Conservation (phyloP, 1,140 invertebrate species). For the Cotesia chilonis region DNA sequence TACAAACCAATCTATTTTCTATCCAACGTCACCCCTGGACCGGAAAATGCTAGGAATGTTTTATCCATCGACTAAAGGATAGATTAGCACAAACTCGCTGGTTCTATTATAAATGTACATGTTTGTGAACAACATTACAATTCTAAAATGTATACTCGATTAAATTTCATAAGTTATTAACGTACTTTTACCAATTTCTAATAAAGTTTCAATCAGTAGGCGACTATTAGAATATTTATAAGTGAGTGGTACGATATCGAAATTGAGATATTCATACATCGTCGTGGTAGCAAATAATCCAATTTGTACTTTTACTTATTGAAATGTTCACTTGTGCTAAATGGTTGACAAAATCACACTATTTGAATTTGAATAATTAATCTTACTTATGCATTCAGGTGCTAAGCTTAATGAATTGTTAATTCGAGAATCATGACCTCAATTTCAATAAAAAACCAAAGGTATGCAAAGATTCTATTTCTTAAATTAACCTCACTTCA, state of each 20-base stretch:
- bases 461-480: too few relatives aligned
- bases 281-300: too few relatives aligned
- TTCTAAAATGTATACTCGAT: background rate
- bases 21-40: constrained; percentile 23
- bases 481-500: constrained; percentile 1
- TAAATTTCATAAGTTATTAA: background rate
- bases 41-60: constrained; percentile 29
- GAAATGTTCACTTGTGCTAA: too few relatives aligned
- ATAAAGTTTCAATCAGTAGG: too few relatives aligned
- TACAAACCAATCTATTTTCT: constrained; percentile 31
- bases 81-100: constrained; percentile 2
- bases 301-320: too few relatives aligned
- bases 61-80: constrained; percentile 13
- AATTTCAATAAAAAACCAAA: background rate
- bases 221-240: too few relatives aligned
- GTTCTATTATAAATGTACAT: background rate
- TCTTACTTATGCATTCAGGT: too few relatives aligned
- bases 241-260: too few relatives aligned
- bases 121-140: background rate
- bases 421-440: background rate
- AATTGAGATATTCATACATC: background rate
- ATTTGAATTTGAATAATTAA: too few relatives aligned
- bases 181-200: too few relatives aligned
- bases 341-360: too few relatives aligned
- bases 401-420: constrained; percentile 1